Evolutionary conservation across 2,888 invertebrate species (phyloP).

Genomic region (Pachymerium ferrugineum): DNA sequence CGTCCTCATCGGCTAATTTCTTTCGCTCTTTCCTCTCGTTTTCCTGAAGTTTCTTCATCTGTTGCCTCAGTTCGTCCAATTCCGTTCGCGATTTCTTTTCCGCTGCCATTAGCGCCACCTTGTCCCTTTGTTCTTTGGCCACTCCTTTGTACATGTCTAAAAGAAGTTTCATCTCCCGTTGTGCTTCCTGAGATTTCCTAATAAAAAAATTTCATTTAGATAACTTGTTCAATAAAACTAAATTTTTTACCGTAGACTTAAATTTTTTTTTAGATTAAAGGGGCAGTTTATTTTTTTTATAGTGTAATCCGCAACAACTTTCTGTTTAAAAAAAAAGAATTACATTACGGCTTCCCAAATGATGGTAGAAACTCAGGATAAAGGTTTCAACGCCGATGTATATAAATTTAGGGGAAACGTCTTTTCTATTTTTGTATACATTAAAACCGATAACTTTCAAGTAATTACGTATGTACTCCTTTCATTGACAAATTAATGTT

Average conservation of each 20-base stretch:
- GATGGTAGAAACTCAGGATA: too few species aligned
- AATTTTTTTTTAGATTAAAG: not conserved
- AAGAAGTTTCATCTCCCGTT: constrained; percentile 87
- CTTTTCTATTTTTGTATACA: not conserved
- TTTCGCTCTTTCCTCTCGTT: constrained; percentile 84
- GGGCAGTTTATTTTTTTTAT: too few species aligned
- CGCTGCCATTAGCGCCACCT: constrained; percentile 82
- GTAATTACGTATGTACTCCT: too few species aligned
- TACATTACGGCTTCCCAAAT: too few species aligned
- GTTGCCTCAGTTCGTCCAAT: constrained; percentile 68
- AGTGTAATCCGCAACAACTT: too few species aligned
- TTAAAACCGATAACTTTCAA: too few species aligned
- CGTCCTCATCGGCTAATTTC: constrained; percentile 90
- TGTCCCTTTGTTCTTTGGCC: constrained; percentile 91
- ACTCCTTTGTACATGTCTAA: constrained; percentile 97
- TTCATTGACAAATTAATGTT: too few species aligned
- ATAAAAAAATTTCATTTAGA: not conserved
- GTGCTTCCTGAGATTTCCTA: constrained; percentile 85
- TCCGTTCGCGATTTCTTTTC: constrained; percentile 87
- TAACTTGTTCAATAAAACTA: not conserved
- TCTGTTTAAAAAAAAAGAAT: not conserved
- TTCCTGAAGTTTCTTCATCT: constrained; percentile 58
- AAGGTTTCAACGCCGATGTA: too few species aligned
- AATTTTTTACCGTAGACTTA: not conserved
- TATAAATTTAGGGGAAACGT: not conserved